Percentiles rank a stretch among this genome's conserved stretches.
Conservation (phyloP, 2,797 vertebrate species). For the Parotocinclus haroldoi region DNA sequence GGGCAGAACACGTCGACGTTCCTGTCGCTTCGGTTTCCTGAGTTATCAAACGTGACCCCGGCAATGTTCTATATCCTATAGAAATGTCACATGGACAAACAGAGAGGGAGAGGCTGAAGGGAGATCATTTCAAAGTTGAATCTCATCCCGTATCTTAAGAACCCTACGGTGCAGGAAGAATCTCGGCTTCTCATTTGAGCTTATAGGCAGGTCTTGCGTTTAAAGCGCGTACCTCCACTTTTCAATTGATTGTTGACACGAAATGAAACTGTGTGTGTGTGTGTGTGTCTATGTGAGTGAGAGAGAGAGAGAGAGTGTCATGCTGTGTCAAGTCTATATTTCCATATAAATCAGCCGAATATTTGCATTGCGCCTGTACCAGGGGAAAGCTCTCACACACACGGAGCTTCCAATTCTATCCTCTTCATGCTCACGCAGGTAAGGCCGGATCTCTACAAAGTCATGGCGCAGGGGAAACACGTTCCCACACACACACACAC, state of each 20-base stretch:
- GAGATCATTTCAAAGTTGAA: constrained; percentile 10
- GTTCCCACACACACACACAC: constrained; percentile 13
- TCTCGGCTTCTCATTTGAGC: constrained; percentile 4
- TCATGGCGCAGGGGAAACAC: not conserved
- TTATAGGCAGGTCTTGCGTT: constrained; percentile 7
- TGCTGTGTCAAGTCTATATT: constrained; percentile 66
- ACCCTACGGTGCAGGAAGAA: not conserved
- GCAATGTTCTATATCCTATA: too few relatives aligned
- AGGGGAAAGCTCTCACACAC: constrained; percentile 53
- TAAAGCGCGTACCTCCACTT: constrained; percentile 19
- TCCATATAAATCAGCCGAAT: constrained; percentile 73
- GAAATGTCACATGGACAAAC: constrained; percentile 3
- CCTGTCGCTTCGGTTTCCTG: too few relatives aligned
- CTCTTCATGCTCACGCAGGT: constrained; percentile 35
- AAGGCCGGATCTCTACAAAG: constrained; percentile 5
- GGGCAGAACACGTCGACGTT: too few relatives aligned
- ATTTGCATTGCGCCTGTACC: constrained; percentile 57
- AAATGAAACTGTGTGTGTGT: constrained; percentile 24
- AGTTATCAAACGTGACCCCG: too few relatives aligned
- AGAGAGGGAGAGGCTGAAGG: constrained; percentile 2
- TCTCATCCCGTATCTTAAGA: constrained; percentile 14
- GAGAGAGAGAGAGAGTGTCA: constrained; percentile 53
- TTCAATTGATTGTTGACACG: constrained; percentile 11
- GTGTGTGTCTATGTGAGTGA: constrained; percentile 40
- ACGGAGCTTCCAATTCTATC: constrained; percentile 29